Conservation (phyloP, 2,888 invertebrate species). For the Xylophagus ater region DNA sequence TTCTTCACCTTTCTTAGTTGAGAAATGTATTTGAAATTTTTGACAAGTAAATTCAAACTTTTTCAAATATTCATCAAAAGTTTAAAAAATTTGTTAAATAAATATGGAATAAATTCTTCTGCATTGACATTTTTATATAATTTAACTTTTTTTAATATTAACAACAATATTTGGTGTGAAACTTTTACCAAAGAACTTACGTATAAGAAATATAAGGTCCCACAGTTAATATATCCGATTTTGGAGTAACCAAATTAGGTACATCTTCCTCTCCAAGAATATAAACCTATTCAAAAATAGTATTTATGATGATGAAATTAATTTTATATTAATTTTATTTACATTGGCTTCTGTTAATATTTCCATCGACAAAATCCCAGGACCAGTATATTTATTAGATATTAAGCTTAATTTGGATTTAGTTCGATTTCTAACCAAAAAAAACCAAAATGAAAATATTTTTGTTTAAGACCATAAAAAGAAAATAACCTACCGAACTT, state of each 20-base stretch:
- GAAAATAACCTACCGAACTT: constrained; percentile 30
- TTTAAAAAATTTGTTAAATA: too few relatives aligned
- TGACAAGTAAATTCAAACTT: too few relatives aligned
- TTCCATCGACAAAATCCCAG: constrained; percentile 48
- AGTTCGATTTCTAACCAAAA: constrained; percentile 33
- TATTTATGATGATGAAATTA: neutral
- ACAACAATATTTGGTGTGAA: constrained; percentile 11
- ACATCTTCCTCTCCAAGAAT: constrained; percentile 56
- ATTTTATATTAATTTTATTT: constrained; percentile 19
- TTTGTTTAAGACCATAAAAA: too few relatives aligned
- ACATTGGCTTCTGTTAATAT: constrained; percentile 43
- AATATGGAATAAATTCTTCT: too few relatives aligned
- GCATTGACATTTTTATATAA: too few relatives aligned
- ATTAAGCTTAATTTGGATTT: constrained; percentile 45
- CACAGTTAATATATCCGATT: constrained; percentile 48
- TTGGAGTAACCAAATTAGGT: constrained; percentile 54
- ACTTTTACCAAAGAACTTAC: constrained; percentile 27
- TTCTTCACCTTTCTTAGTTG: too few relatives aligned
- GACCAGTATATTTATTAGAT: constrained; percentile 52
- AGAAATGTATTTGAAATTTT: too few relatives aligned
- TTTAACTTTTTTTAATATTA: too few relatives aligned
- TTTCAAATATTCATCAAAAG: too few relatives aligned
- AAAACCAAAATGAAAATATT: neutral
- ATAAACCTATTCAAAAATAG: constrained; percentile 46
- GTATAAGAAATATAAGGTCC: constrained; percentile 46